Conservation (phyloP, 2,888 invertebrate genomes). For the Athalia circularis region DNA sequence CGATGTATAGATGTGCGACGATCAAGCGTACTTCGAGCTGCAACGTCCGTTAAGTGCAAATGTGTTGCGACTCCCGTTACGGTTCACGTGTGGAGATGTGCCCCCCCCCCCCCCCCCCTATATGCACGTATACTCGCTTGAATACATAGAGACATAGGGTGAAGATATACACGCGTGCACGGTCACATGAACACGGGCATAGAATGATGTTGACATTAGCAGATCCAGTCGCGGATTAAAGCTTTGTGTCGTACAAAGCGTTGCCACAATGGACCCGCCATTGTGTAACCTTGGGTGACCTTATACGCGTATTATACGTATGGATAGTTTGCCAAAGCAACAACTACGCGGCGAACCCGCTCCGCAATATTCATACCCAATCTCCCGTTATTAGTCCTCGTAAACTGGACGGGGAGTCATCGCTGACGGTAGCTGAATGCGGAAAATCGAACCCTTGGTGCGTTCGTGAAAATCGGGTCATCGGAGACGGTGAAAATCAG, state of each 20-base stretch:
- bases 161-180: conserved; percentile 23
- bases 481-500: too few species aligned
- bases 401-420: background rate
- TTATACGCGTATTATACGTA: conserved; percentile 53
- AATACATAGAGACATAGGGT: conserved; percentile 18
- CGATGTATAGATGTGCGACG: conserved; percentile 17
- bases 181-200: conserved; percentile 34
- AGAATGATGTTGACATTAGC: conserved; percentile 70
- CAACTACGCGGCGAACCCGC: conserved; percentile 49
- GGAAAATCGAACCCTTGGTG: too few species aligned
- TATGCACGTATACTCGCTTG: conserved; percentile 14
- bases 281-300: conserved; percentile 62
- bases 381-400: conserved; percentile 9
- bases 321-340: conserved; percentile 53
- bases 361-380: conserved; percentile 35
- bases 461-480: too few species aligned
- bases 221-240: conserved; percentile 72
- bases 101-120: conserved; percentile 2
- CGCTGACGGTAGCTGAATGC: too few species aligned
- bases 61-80: background rate
- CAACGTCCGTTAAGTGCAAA: conserved; percentile 16
- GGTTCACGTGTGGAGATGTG: background rate
- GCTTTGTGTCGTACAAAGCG: conserved; percentile 69
- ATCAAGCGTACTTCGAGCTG: conserved; percentile 6
- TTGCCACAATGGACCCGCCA: conserved; percentile 63